These are phyloP conservation scores for Therioaphis trifolii DNA, from an alignment of 2,888 invertebrate genomes.

Conservation along the genomic window DNA sequence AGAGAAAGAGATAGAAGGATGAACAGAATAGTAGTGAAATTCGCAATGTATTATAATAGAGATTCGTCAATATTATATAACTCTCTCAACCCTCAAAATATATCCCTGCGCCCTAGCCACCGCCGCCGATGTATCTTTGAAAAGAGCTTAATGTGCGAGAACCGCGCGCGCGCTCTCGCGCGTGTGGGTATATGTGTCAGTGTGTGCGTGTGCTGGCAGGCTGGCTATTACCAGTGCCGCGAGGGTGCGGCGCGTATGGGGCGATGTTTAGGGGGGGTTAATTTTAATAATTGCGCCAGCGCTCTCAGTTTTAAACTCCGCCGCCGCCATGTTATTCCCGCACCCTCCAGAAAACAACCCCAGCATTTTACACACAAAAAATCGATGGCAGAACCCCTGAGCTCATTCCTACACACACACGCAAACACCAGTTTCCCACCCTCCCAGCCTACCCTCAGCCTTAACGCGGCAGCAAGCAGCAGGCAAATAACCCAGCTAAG, in stretches of 20 bases:
- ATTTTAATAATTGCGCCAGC: constrained; percentile 62
- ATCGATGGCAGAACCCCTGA: constrained; percentile 57
- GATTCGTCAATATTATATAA: constrained; percentile 57
- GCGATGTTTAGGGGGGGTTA: constrained; percentile 44
- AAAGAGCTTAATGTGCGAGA: constrained; percentile 50
- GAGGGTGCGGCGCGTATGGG: constrained; percentile 8
- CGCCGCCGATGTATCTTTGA: constrained; percentile 50
- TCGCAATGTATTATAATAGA: constrained; percentile 65
- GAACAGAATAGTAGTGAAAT: constrained; percentile 16
- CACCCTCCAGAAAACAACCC: constrained; percentile 57
- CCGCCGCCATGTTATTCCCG: constrained; percentile 55
- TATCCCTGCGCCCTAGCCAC: neutral
- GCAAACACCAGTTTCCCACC: constrained; percentile 19
- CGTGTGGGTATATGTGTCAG: too few relatives aligned
- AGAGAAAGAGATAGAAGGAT: neutral
- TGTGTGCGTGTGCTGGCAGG: constrained; percentile 6
- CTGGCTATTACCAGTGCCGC: constrained; percentile 44
- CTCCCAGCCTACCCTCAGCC: neutral
- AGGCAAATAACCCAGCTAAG: constrained; percentile 35
- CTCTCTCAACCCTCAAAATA: neutral
- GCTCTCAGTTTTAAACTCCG: constrained; percentile 61
- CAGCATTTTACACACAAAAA: constrained; percentile 60
- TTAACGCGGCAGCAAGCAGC: neutral
- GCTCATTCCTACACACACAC: constrained; percentile 61
- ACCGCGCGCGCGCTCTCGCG: constrained; percentile 7